Conservation (phyloP, 2,797 vertebrate genomes). For the Oreochromis mossambicus region DNA sequence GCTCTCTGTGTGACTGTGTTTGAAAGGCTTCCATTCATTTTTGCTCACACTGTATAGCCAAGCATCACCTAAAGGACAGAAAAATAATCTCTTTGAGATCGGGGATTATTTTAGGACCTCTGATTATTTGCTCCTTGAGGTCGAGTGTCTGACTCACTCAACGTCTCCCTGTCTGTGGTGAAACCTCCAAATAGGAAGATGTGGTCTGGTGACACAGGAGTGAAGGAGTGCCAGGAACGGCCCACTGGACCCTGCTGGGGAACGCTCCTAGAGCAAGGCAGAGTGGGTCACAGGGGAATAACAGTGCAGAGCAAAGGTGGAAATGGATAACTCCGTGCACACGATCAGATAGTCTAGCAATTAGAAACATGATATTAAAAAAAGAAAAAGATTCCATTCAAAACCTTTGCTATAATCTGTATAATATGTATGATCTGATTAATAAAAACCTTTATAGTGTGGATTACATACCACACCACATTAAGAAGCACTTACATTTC, state of each 20-base stretch:
- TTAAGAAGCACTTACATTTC: slow-evolving; percentile 81
- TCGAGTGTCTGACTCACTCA: slow-evolving; percentile 80
- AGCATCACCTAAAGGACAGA: slow-evolving; percentile 82
- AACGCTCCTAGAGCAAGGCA: slow-evolving; percentile 57
- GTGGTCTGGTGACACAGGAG: slow-evolving; percentile 86
- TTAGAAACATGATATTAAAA: not conserved
- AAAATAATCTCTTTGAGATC: not conserved
- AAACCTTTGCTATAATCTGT: not conserved
- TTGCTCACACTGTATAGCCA: slow-evolving; percentile 92
- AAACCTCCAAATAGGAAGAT: slow-evolving; percentile 97
- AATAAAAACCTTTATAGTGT: not conserved
- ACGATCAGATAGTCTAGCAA: not conserved
- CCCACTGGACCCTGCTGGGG: slow-evolving; percentile 84
- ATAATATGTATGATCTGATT: not conserved
- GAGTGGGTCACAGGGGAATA: not conserved
- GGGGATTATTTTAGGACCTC: not conserved
- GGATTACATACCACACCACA: not conserved
- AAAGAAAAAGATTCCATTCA: not conserved
- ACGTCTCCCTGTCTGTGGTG: slow-evolving; percentile 91
- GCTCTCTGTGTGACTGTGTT: slow-evolving; percentile 83
- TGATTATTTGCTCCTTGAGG: not conserved
- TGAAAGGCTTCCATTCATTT: slow-evolving; percentile 89
- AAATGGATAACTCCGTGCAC: not conserved
- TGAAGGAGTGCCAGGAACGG: slow-evolving; percentile 94
- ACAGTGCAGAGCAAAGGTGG: not conserved